Percentiles rank a stretch among this genome's conserved stretches.
Evolutionary conservation across 2,888 invertebrate species (phyloP).

Genomic region (Diabrotica balteata): DNA sequence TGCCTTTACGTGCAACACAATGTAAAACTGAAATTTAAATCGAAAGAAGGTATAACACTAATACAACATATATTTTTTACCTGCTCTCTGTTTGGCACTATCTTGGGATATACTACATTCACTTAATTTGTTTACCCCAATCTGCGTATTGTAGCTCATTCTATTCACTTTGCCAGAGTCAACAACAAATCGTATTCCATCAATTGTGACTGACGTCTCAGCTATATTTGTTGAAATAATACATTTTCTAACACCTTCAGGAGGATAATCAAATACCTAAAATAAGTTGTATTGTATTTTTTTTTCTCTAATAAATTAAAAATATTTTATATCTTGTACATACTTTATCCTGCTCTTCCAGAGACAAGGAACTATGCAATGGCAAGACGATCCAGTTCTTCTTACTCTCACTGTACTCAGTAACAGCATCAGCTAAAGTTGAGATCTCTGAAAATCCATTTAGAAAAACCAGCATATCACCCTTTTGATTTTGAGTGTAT

Average conservation of each 20-base stretch:
- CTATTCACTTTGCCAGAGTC: slow-evolving; percentile 95
- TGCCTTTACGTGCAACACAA: no score
- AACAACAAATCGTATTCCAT: slow-evolving; percentile 95
- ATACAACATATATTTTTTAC: slow-evolving; percentile 22
- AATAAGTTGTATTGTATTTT: background rate
- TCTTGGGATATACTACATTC: slow-evolving; percentile 95
- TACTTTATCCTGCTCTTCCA: slow-evolving; percentile 96
- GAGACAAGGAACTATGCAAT: slow-evolving; percentile 89
- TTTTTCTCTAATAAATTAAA: background rate
- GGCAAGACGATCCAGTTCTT: slow-evolving; percentile 93
- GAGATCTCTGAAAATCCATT: slow-evolving; percentile 92
- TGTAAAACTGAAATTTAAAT: background rate
- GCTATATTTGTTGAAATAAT: slow-evolving; percentile 98
- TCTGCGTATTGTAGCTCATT: slow-evolving; percentile 92
- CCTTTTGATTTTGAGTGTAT: slow-evolving; percentile 71
- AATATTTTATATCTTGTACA: background rate
- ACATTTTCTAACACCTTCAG: slow-evolving; percentile 93
- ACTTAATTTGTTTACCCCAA: slow-evolving; percentile 88
- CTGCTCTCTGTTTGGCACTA: slow-evolving; percentile 88
- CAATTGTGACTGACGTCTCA: slow-evolving; percentile 98
- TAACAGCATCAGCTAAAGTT: slow-evolving; percentile 83
- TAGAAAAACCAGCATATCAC: slow-evolving; percentile 93
- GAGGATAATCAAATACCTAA: slow-evolving; percentile 84
- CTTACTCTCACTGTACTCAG: slow-evolving; percentile 78
- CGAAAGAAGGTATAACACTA: background rate